These are phyloP conservation scores for Hemiprocne comata DNA, from an alignment of 2,113 vertebrate species.

Conservation along the genomic window DNA sequence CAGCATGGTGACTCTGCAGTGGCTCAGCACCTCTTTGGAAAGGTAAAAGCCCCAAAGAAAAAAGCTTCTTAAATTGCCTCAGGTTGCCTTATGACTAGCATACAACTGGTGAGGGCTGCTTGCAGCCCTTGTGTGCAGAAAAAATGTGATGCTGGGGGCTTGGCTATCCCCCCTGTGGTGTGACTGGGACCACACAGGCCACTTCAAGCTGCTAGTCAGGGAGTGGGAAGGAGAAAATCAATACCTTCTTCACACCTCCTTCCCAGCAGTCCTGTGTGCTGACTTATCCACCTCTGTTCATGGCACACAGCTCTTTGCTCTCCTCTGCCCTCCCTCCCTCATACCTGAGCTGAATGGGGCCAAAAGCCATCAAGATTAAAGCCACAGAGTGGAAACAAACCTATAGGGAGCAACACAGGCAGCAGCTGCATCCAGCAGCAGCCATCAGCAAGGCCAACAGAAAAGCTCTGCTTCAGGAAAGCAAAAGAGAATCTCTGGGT, in stretches of 20 bases:
- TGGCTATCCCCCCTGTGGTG: not conserved
- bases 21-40: not conserved
- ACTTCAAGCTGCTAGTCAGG: not conserved
- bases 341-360: not conserved
- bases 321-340: not conserved
- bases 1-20: not conserved
- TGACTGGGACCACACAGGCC: not conserved
- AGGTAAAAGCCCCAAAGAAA: not conserved
- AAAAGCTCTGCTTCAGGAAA: not conserved
- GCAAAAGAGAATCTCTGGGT: not conserved
- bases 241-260: not conserved
- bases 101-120: not conserved
- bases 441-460: rapidly evolving
- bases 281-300: not conserved
- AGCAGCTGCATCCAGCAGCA: not conserved
- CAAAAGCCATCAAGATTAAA: not conserved
- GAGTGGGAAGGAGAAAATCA: not conserved
- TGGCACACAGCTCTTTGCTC: rapidly evolving
- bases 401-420: not conserved
- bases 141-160: not conserved
- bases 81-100: not conserved
- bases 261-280: not conserved
- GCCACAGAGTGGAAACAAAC: not conserved
- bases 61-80: not conserved
- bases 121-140: not conserved